A percentile compares a stretch with the other conserved stretches of the same genome.
Evolutionary conservation across 2,113 vertebrate species (phyloP).

Genomic region (Burhinus oedicnemus): DNA sequence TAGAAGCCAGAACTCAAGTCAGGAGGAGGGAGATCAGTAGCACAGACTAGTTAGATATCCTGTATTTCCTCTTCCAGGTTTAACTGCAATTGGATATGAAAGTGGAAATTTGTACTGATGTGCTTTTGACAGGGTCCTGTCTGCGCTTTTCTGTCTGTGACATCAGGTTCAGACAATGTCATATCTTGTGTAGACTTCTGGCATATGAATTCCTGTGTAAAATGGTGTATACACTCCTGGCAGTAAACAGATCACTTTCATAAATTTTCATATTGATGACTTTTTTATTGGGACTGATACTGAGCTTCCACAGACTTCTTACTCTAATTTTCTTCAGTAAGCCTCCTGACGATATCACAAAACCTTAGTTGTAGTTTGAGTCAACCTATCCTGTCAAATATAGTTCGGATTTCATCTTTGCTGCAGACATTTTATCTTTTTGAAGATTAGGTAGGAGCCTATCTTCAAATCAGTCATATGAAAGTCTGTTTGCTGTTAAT

Average conservation of each 20-base stretch:
- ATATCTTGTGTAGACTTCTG: not conserved
- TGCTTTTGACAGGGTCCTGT: not conserved
- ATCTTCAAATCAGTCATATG: not conserved
- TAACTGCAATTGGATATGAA: not conserved
- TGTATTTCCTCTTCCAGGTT: not conserved
- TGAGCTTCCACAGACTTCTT: not conserved
- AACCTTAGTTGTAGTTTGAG: not conserved
- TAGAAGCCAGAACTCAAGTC: not conserved
- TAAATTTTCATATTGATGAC: not conserved
- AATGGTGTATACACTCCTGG: not conserved
- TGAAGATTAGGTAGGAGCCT: not conserved
- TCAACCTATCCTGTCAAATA: not conserved
- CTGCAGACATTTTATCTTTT: not conserved
- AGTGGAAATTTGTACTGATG: not conserved
- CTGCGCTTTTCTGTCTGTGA: not conserved
- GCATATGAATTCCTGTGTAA: not conserved
- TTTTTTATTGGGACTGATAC: not conserved
- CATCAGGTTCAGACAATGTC: not conserved
- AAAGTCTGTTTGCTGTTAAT: not conserved
- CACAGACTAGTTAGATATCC: not conserved
- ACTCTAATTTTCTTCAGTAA: not conserved
- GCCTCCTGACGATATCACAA: not conserved
- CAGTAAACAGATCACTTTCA: not conserved
- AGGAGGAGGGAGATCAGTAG: not conserved
- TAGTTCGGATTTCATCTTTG: not conserved